These are phyloP conservation scores for Tipula confusa DNA, from an alignment of 2,888 invertebrate species.

Conservation along the genomic window DNA sequence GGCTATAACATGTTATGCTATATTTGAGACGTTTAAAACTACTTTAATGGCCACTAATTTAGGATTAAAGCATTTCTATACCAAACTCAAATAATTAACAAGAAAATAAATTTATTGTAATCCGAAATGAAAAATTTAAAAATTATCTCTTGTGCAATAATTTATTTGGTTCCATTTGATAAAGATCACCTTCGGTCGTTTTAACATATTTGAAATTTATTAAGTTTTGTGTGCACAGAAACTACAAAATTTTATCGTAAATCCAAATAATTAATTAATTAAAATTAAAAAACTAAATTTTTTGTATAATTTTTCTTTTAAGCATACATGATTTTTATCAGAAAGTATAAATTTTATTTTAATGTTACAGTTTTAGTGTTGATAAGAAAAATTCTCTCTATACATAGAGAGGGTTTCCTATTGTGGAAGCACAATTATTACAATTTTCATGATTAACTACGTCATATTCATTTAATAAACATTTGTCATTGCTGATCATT, in stretches of 20 bases:
- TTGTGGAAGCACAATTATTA: too few species aligned
- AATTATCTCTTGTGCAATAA: neutral
- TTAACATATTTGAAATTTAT: neutral
- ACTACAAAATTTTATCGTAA: neutral
- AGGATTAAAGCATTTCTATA: too few species aligned
- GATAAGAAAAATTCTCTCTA: neutral
- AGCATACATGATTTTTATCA: neutral
- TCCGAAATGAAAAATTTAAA: neutral
- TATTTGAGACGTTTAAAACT: too few species aligned
- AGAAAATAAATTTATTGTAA: too few species aligned
- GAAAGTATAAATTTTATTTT: neutral
- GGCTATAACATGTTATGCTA: too few species aligned
- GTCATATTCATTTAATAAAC: too few species aligned
- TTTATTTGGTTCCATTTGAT: neutral
- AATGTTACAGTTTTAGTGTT: neutral
- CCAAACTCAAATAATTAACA: too few species aligned
- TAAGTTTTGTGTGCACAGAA: neutral
- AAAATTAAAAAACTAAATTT: too few species aligned
- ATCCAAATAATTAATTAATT: slow-evolving; percentile 12
- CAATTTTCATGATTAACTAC: too few species aligned
- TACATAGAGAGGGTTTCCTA: too few species aligned
- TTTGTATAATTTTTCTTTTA: neutral
- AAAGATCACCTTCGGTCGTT: neutral
- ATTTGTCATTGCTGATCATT: too few species aligned
- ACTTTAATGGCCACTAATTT: too few species aligned